Evolutionary conservation across 2,888 invertebrate genomes (phyloP), one percentile per base, ranked within the genome.

Genomic region (Amphipyra tragopoginis): DNA sequence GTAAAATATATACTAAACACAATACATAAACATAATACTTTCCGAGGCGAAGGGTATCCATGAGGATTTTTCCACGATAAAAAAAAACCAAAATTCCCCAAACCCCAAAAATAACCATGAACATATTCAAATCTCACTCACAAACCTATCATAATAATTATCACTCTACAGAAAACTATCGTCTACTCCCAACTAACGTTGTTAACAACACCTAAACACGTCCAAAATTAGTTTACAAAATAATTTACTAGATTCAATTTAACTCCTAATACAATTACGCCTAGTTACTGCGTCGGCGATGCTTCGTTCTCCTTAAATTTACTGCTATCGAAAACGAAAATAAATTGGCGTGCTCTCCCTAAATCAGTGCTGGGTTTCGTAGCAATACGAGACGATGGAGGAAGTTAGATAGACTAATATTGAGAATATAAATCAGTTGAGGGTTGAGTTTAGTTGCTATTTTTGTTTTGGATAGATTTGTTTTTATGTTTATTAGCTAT

Each of bases 201-300:
- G 56, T 73, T 68, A 74, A 42, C 39, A 61, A 60, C 55, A 49
- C 49, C 65, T 68, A 71, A 75, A 63, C 64, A 71, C 59, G 57
- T 67, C 26, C 53, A 62, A 77, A 82, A 72, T 77, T 62, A 62
- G 45, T 72, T 82, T 72, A 63, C 62, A 72, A 77, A 78, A 82
- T 82, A 80, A 83, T 81, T 82, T 63, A 70, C 59, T 55, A 62
- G 15, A 78, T 80, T 76, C 56, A 60, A 80, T 82, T 82, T 70
- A 71, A 72, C 58, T 72, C 58, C 42, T 72, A 79, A 82, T 74
- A 71, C 38, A 77, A 77, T 84, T 75, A 76, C 62, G 66, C 40
- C 59, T 61, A 67, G 61, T 76, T 69, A 68, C 53, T 14, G 26
- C 39, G 59, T 26, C 38, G 53, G 44, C 63, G 51, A 64, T 63